These are phyloP conservation scores for Eupithecia tripunctaria DNA, from an alignment of 2,888 invertebrate species.

Conservation along the genomic window DNA sequence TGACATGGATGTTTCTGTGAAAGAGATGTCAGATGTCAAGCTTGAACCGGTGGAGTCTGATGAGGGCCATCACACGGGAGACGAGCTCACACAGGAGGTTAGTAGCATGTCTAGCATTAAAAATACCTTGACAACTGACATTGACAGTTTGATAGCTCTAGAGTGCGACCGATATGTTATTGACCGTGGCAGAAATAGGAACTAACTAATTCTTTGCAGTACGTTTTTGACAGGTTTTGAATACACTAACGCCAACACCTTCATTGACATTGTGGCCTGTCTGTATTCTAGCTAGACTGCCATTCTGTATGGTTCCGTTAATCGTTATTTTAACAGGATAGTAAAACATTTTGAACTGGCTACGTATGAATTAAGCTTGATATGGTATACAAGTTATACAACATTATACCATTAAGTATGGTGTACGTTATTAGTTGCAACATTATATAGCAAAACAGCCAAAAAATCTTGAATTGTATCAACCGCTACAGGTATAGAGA, in stretches of 20 bases:
- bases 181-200: background rate
- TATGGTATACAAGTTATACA: background rate
- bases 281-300: background rate
- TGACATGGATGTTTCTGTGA: conserved; percentile 73
- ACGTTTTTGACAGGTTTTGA: background rate
- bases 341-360: background rate
- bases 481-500: background rate
- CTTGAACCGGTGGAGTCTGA: conserved; percentile 75
- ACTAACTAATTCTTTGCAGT: background rate
- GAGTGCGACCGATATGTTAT: background rate
- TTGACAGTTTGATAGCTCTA: background rate
- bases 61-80: conserved; percentile 78
- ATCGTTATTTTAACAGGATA: background rate
- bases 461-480: background rate
- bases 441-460: too few relatives aligned
- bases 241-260: background rate
- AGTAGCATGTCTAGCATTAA: conserved; percentile 47
- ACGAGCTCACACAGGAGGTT: conserved; percentile 82
- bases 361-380: background rate
- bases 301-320: background rate
- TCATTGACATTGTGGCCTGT: background rate
- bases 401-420: background rate
- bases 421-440: too few relatives aligned
- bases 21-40: conserved; percentile 69
- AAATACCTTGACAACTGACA: conserved; percentile 2